These are phyloP conservation scores for human DNA, from an alignment of 2,113 vertebrate species.

Conservation along the genomic window GRCh38 chr18:2545501-2546000, in stretches of 20 bases:
- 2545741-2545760: neutral
- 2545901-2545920: neutral
- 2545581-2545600: conserved; percentile 7
- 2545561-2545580: conserved; percentile 39
- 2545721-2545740: neutral
- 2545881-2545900: neutral
- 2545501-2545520: conserved; percentile 42
- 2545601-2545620: neutral
- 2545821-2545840: neutral
- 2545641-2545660: neutral
- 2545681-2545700: neutral
- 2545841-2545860: neutral
- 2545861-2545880: neutral
- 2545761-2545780: neutral
- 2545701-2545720: neutral
- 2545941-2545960: neutral
- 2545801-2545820: neutral
- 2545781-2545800: neutral
- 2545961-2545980: conserved; percentile 16
- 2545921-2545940: neutral
- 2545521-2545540: neutral
- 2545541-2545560: conserved; percentile 38
- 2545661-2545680: neutral
- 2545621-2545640: conserved; percentile 16
- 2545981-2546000: neutral